Evolutionary conservation across 2,797 vertebrate species (phyloP), one percentile per base, ranked within the genome.

Genomic region (Pangasius sanitwongsei): DNA sequence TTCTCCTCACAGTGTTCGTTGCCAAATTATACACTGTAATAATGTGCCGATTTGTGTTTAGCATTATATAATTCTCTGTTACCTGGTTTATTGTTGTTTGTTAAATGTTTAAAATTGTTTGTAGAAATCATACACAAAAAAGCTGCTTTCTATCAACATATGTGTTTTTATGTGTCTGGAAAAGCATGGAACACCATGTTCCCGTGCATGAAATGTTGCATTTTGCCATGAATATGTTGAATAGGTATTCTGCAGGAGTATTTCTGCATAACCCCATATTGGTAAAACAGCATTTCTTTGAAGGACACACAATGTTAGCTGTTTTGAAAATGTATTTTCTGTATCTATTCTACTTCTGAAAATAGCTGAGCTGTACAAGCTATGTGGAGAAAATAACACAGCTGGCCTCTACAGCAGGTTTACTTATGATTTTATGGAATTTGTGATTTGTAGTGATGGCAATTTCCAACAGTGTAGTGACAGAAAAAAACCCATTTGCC

Each of bases 21-120:
- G 83, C 63, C 83, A 84, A 48, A 69, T 50, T 84, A 31, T n/a
- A 67, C 16, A 63, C 31, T 65, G 37, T 83, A 1, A 83, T 48
- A 67, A 65, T 8, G 25, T 48, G 37, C 25, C 6, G 1, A 48
- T 83, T 65, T n/a, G 28, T 50, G 20, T 31, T 84, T 11, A 50
- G 41, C 15, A 31, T 50, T 50, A 20, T 20, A 8, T 50, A 50
- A 67, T 84, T 18, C 59, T 65, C 4, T n/a, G 31, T 63, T 48
- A 48, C 7, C 28, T 48, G 28, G 1, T 61, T 67, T 63, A 16
- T n/a, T 83, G 18, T 48, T n/a, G n/a, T 65, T 59, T 25, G n/a
- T 28, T 34, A 80, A 31, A 31, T 34, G 50, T 13, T 50, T 77
- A 48, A 25, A 48, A 48, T 12, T 53, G 5, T 31, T 8, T 16